Evolutionary conservation across 2,888 invertebrate genomes (phyloP).

Genomic region (Metacarcinus magister): DNA sequence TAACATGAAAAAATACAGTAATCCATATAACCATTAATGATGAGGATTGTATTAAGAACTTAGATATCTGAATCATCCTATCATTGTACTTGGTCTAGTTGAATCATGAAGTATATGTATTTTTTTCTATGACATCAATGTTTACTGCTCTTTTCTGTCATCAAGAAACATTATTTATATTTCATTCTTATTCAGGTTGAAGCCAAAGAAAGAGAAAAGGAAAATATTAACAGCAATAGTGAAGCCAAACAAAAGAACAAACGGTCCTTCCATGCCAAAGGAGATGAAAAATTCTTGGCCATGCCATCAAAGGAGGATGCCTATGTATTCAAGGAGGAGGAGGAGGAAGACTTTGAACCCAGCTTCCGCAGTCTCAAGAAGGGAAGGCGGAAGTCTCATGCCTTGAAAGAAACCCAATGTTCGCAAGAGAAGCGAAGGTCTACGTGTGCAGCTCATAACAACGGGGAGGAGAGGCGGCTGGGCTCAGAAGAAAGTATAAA

Average conservation of each 20-base stretch:
- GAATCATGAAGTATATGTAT: neutral
- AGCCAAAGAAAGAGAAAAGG: constrained; percentile 76
- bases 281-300: constrained; percentile 40
- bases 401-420: constrained; percentile 75
- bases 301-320: constrained; percentile 76
- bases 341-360: constrained; percentile 77
- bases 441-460: constrained; percentile 3
- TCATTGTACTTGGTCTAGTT: no score
- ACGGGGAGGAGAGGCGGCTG: neutral
- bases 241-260: constrained; percentile 55
- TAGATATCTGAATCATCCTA: no score
- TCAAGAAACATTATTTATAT: neutral
- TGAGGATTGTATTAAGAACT: neutral
- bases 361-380: constrained; percentile 78
- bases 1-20: no score
- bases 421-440: constrained; percentile 56
- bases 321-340: constrained; percentile 81
- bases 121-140: neutral
- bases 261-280: neutral
- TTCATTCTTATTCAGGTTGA: constrained; percentile 60
- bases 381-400: constrained; percentile 71
- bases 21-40: neutral
- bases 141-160: neutral
- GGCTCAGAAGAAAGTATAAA: constrained; percentile 20
- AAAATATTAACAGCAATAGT: constrained; percentile 72